phyloP scores from a whole-genome alignment of 2,113 vertebrate species.

The Gymnocephalus cernua region DNA sequence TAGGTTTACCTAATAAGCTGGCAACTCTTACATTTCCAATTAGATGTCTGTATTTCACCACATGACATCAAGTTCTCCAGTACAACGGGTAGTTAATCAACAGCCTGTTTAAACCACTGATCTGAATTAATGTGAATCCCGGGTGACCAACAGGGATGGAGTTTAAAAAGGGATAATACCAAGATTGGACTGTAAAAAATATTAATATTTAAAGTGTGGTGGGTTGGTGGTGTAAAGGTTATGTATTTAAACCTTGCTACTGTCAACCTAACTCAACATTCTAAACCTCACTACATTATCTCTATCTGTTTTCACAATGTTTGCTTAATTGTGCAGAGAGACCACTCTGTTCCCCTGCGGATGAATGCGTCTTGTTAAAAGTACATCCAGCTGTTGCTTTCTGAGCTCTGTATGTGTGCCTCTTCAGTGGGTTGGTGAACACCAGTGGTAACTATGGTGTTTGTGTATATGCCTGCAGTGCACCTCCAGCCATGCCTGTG shows the following conservation, averaged over 20 bases:
- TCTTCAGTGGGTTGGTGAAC: constrained; percentile 19
- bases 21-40: background rate
- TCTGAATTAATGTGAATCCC: constrained; percentile 15
- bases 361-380: background rate
- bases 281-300: background rate
- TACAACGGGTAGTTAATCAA: constrained; percentile 6
- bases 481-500: constrained; percentile 92
- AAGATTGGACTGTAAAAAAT: background rate
- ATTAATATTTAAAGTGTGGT: background rate
- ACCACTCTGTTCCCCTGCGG: background rate
- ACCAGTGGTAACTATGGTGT: constrained; percentile 4
- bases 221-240: background rate
- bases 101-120: background rate
- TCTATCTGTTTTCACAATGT: constrained; percentile 39
- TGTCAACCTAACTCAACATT: background rate
- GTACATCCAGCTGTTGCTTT: background rate
- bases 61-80: background rate
- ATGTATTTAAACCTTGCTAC: background rate
- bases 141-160: background rate
- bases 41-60: background rate
- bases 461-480: constrained; percentile 33
- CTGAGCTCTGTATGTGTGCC: background rate
- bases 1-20: background rate
- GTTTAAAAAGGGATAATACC: background rate
- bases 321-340: constrained; percentile 30